Conservation (phyloP, 1,140 invertebrate genomes). For the Elysia chlorotica region DNA sequence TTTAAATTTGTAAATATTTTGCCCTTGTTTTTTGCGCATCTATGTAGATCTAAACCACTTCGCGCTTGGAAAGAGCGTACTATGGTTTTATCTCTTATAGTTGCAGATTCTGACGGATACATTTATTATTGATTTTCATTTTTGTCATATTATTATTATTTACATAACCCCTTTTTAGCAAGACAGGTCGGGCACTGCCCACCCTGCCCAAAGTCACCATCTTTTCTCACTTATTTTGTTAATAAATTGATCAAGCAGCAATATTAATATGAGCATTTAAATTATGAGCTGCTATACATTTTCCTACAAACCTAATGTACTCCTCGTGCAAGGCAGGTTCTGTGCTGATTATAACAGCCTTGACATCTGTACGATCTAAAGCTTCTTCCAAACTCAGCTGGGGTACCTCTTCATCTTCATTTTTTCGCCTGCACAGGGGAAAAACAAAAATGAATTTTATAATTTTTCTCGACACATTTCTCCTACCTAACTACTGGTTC, state of each 20-base stretch:
- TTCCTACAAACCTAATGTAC: conserved; percentile 32
- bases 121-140: too few relatives aligned
- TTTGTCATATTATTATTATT: too few relatives aligned
- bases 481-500: background rate
- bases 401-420: conserved; percentile 22
- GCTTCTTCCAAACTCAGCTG: conserved; percentile 29
- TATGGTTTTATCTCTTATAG: too few relatives aligned
- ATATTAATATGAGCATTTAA: too few relatives aligned
- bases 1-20: too few relatives aligned
- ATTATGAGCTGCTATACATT: too few relatives aligned
- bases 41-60: too few relatives aligned
- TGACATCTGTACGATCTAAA: conserved; percentile 26
- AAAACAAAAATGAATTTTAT: background rate
- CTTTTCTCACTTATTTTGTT: background rate
- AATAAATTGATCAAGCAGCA: background rate
- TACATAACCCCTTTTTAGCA: background rate
- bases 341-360: conserved; percentile 33
- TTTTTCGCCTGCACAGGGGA: conserved; percentile 15
- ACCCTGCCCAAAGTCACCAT: background rate
- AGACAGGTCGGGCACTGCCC: background rate
- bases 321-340: conserved; percentile 32
- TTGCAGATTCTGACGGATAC: too few relatives aligned
- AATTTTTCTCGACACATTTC: background rate
- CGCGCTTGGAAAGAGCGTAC: too few relatives aligned
- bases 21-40: too few relatives aligned